Base-by-base conservation (phyloP, 1,140 invertebrate species). In the Philaenus spumarius region DNA sequence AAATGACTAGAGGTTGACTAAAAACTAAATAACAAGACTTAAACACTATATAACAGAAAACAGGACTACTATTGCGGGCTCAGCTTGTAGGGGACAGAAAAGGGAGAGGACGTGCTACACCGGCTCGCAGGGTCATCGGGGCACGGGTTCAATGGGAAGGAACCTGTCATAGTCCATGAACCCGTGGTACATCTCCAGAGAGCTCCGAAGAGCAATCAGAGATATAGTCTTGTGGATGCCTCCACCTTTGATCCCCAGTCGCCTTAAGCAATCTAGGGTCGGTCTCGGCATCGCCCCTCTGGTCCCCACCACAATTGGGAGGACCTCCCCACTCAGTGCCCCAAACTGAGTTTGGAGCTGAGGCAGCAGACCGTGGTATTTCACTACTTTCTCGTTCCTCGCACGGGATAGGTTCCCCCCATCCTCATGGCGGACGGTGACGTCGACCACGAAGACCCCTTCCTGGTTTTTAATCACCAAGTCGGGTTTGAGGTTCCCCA, bases 281-380 rank as follows among this genome's bases (percentile, higher is more conserved):
- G 42, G 54, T 50, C 58, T 50, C 0, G 69, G 69, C 48, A 69
- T 62, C 17, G 65, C 63, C 42, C 69, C 70, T 58, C 70, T 60
- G 30, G 65, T 66, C 17, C 70, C 68, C 30, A 71, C 63, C 37
- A 71, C 64, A 17, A 69, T 61, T 15, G 70, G 67, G 30, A 70
- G 23, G 20, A 70, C 68, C 52, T 58, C 51, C 15, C 40, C 60
- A 14, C 30, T 15, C 19, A 12, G 42, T 1, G 54, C 43, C 7
- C 57, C 55, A 17, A 62, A 56, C 24, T 42, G 7, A 5, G 37
- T n/a, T 42, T 60, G 42, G 35, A 69, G 23, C 23, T 51, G 23
- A n/a, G 47, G 23, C 4, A 51, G 14, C 23, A 51, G n/a, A 26
- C 37, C 54, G 11, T n/a, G 1, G 19, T 56, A 56, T 15, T 56